These are phyloP conservation scores for Halichoerus grypus DNA, from an alignment of 2,113 vertebrate genomes.

Conservation along the genomic window DNA sequence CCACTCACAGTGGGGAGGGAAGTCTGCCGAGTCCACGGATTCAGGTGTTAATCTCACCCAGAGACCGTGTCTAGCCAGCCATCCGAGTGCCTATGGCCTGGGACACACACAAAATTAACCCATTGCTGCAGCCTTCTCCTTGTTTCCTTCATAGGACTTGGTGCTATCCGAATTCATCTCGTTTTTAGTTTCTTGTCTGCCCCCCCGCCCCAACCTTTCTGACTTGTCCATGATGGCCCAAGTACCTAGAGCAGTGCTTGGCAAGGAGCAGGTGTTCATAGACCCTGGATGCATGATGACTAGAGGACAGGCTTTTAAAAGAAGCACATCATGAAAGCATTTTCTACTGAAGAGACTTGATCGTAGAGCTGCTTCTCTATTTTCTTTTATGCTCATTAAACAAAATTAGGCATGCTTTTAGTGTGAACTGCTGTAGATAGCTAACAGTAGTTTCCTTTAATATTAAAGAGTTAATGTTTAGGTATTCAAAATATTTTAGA, in stretches of 20 bases:
- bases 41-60: background rate
- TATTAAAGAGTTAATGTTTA: background rate
- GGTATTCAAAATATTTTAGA: background rate
- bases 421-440: background rate
- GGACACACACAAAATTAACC: background rate
- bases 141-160: background rate
- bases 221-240: background rate
- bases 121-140: background rate
- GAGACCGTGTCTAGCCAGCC: background rate
- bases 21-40: background rate
- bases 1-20: background rate
- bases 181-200: background rate
- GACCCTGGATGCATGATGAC: background rate
- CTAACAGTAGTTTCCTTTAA: background rate
- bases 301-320: background rate
- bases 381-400: background rate
- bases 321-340: background rate
- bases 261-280: background rate
- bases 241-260: background rate
- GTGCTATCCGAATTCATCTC: background rate
- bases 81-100: background rate
- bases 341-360: background rate
- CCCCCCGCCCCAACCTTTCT: background rate
- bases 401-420: background rate
- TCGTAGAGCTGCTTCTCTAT: background rate